Base-by-base conservation (phyloP, 2,888 invertebrate genomes). In the Cryptocephalus primarius region DNA sequence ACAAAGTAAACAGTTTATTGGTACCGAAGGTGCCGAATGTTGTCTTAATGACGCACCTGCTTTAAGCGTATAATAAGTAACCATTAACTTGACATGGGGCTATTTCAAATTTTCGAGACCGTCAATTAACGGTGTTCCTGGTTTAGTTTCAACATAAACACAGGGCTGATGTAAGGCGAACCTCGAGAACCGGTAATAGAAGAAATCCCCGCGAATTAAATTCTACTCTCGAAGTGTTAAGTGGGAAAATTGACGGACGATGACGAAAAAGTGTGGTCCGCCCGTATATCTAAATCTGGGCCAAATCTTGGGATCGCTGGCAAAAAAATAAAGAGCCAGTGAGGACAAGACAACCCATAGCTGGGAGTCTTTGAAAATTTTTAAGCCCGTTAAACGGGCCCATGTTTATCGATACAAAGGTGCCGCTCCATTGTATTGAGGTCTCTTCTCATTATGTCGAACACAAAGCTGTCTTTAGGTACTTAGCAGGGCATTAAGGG, bases 401-500 rank as follows among this genome's bases (percentile, higher is more conserved):
- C 58, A 39, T 54, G 60, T 57, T 59, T 54, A 58, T 59, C 58
- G 56, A 40, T 40, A 48, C 54, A 60, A 61, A 59, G 59, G 54
- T 53, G 56, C 63, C 60, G 58, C 49, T 53, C 54, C 48, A 60
- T 63, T 63, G 59, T 63, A 48, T 42, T 39, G 46, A 46, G 57
- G 56, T 56, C 56, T 60, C 56, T 47, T 61, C 61, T 60, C 56
- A 61, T 62, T 60, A 62, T 60, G 46, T 43, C 55, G 48, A 44
- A 45, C 56, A 60, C 58, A 59, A 58, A 51, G 55, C 48, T 22
- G 22, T 22, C 22, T 22, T 2, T 22, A 22, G 60, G 61, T 61
- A 61, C 61, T 62, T 61, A 61, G 53, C 36, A 55, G 47, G 47
- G 59, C 55, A 60, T 60, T 60, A 60, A 48, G 48, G 56, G 53